Conservation (phyloP, 2,797 vertebrate genomes). For the Chiroxiphia lanceolata region DNA sequence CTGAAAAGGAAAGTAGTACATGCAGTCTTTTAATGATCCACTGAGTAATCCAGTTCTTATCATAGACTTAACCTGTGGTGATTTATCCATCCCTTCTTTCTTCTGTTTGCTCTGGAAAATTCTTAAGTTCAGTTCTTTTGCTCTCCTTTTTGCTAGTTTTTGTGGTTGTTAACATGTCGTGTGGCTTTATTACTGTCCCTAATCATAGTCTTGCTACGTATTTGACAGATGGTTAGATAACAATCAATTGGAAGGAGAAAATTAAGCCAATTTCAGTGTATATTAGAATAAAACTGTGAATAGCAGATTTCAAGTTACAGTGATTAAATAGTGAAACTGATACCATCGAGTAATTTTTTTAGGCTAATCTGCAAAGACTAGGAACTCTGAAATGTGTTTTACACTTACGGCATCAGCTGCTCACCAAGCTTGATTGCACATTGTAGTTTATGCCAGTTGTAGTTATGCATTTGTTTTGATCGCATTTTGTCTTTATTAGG, state of each 20-base stretch:
- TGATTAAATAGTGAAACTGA: background rate
- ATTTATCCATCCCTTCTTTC: background rate
- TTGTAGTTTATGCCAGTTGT: background rate
- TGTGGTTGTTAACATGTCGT: background rate
- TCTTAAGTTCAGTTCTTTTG: background rate
- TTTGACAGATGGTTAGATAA: background rate
- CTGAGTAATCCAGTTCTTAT: background rate
- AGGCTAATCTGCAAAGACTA: background rate
- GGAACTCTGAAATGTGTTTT: background rate
- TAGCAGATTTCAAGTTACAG: background rate
- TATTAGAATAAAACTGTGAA: background rate
- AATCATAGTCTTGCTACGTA: background rate
- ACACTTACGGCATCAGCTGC: background rate
- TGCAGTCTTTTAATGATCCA: background rate
- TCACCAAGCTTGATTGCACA: background rate
- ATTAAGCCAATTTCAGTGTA: background rate
- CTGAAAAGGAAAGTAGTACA: background rate
- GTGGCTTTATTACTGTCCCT: background rate
- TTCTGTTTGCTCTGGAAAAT: background rate
- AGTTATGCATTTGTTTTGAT: background rate
- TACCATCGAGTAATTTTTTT: background rate
- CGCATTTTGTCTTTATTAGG: slow-evolving; percentile 70
- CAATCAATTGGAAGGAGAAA: background rate
- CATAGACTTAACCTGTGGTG: background rate
- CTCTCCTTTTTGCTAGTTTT: background rate